Evolutionary conservation across 2,888 invertebrate genomes (phyloP).

Genomic region (Scaptomyza cyrtandrae): DNA sequence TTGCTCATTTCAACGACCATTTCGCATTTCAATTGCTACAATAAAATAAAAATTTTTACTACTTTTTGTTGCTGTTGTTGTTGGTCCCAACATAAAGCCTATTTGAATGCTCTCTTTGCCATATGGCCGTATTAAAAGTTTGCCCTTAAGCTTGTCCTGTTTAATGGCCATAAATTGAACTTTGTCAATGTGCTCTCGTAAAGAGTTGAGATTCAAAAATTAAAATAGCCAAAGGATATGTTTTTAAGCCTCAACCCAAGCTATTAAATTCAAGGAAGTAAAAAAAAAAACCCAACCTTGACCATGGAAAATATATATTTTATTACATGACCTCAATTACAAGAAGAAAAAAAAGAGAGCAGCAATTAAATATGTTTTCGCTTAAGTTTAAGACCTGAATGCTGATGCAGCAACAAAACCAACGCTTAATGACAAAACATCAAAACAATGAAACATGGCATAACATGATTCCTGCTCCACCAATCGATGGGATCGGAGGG

Average conservation of each 20-base stretch:
- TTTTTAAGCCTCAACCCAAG: conserved; percentile 10
- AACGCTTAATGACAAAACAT: conserved; percentile 64
- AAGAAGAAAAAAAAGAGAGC: conserved; percentile 29
- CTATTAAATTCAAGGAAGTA: neutral
- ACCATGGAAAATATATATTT: conserved; percentile 34
- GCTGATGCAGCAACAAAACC: conserved; percentile 41
- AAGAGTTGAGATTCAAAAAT: conserved; percentile 46
- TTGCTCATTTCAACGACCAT: conserved; percentile 77
- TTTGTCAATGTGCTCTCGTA: conserved; percentile 43
- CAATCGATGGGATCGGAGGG: neutral
- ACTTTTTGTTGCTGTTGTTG: conserved; percentile 39
- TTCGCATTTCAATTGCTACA: conserved; percentile 77
- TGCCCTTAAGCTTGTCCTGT: conserved; percentile 27
- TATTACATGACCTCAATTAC: conserved; percentile 67
- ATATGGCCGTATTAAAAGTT: conserved; percentile 63
- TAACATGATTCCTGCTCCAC: conserved; percentile 1
- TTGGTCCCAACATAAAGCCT: conserved; percentile 32
- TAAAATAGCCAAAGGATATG: conserved; percentile 25
- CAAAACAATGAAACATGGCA: conserved; percentile 47
- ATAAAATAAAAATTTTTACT: conserved; percentile 73
- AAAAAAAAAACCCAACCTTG: neutral
- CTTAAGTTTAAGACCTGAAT: conserved; percentile 3
- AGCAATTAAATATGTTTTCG: conserved; percentile 53
- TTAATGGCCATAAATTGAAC: conserved; percentile 49
- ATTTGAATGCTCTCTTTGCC: conserved; percentile 39